Base-by-base conservation (phyloP, 2,888 invertebrate genomes). In the Andrena minutula region DNA sequence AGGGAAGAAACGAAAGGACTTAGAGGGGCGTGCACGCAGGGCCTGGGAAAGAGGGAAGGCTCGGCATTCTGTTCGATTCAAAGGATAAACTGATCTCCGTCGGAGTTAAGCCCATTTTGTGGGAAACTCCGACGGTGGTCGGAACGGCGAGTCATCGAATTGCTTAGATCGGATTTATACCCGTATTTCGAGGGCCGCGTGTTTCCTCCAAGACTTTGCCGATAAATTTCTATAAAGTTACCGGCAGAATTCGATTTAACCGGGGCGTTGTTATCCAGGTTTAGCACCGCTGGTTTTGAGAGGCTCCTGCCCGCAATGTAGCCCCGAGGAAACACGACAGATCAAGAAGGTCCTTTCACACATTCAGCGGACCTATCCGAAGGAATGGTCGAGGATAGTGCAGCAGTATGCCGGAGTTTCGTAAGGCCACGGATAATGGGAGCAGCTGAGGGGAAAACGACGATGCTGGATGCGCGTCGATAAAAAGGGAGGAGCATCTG, bases 381-480 rank as follows among this genome's bases (percentile, higher is more conserved):
- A 96, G 89, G 97, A 97, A 93, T 97, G 97, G 97, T 95, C 95
- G 72, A 97, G 96, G 94, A 95, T 97, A 86, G 95, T 97, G 26
- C 96, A 96, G 91, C 96, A 96, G 89, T 97, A 96, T 91, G 95
- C 96, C 10, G 96, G 87, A 61, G 86, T 72, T 72, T 68, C 75
- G 65, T 88, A 87, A 79, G 61, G 26, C 74, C 60, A 20, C n/a
- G 68, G 60, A 78, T 80, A 81, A 80, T 73, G 75, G 73, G 23
- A 53, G 35, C 58, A 58, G 71, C 20, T 47, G 60, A 26, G 47
- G 47, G 51, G 63, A 70, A 41, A 68, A 69, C 41, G 49, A 76
- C 56, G 71, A 66, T 28, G 78, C 51, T 61, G 60, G 60, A 72
- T 75, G 70, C 65, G 73, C 65, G 60, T n/a, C 26, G 63, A 61